Evolutionary conservation across 2,888 invertebrate species (phyloP), one percentile per base, ranked within the genome.

Genomic region (Hybos culiciformis): DNA sequence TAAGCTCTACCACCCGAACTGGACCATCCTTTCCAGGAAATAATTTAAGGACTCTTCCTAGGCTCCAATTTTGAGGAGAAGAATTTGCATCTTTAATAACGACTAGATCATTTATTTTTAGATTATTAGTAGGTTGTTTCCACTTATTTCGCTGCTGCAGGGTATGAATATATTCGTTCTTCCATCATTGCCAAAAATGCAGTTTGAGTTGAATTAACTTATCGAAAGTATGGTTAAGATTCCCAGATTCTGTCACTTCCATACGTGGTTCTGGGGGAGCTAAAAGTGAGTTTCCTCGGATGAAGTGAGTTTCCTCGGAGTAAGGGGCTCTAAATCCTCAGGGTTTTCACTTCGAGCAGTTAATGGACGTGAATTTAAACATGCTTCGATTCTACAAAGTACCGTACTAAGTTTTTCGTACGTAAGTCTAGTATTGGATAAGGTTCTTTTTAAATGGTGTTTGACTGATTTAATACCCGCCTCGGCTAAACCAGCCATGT

Each of bases 51-150:
- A 46, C 20, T 19, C 36, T 43, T 2, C 36, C 42, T 20, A 46
- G 34, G 9, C 39, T 18, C 44, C 47, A 47, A 19, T 44, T 47
- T 20, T 34, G 39, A 9, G 46, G 44, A 11, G 44, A 42, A 9
- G 34, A 5, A 15, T 42, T 39, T 2, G 37, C 7, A 4, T 47
- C 44, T 17, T 42, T 47, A 23, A 46, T 39, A 2, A 46, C 26
- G 1, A 46, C 44, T 11, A 46, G 19, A 12, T 44, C 44, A 6
- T 39, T 37, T 11, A 39, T 31, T 15, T 33, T 37, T 6, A 46
- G 19, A n/a, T 41, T 19, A 3, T 17, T 3, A 21, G 34, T 20
- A 5, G n/a, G 15, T 20, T 39, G 37, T 23, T 41, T 40, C 45
- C 45, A 48, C 12, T 39, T 41, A 11, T 41, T 34, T 6, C 46